phyloP scores from a whole-genome alignment of 2,888 invertebrate species.

The Cerastis leucographa region DNA sequence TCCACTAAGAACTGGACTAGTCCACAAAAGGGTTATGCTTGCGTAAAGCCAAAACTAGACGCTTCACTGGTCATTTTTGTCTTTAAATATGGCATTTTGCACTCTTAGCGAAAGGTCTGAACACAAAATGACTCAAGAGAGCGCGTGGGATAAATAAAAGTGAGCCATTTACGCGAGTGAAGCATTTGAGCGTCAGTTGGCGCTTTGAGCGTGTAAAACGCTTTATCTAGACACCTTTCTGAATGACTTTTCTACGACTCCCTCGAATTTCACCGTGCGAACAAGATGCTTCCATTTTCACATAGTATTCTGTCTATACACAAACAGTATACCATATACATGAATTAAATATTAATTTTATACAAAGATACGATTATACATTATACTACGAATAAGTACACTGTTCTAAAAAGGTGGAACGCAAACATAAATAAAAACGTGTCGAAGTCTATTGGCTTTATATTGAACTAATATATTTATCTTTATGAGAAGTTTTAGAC shows the following conservation, averaged over 20 bases:
- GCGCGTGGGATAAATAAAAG: background rate
- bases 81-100: background rate
- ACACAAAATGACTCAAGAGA: background rate
- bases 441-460: background rate
- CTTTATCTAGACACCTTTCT: background rate
- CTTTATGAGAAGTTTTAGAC: background rate
- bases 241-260: background rate
- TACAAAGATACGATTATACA: conserved; percentile 40
- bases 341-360: conserved; percentile 40
- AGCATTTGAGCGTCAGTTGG: background rate
- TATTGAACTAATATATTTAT: background rate
- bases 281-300: conserved; percentile 51
- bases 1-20: background rate
- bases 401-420: background rate
- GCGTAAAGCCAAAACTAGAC: background rate
- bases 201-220: background rate
- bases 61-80: background rate
- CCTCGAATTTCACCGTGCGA: conserved; percentile 31
- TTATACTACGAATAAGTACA: conserved; percentile 20
- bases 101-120: background rate
- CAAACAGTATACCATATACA: conserved; percentile 47
- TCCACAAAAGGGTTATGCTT: background rate
- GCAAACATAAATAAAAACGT: background rate
- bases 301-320: conserved; percentile 36
- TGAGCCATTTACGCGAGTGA: background rate